These are phyloP conservation scores for Catagonus wagneri DNA, from an alignment of 2,113 vertebrate species.

Conservation along the genomic window DNA sequence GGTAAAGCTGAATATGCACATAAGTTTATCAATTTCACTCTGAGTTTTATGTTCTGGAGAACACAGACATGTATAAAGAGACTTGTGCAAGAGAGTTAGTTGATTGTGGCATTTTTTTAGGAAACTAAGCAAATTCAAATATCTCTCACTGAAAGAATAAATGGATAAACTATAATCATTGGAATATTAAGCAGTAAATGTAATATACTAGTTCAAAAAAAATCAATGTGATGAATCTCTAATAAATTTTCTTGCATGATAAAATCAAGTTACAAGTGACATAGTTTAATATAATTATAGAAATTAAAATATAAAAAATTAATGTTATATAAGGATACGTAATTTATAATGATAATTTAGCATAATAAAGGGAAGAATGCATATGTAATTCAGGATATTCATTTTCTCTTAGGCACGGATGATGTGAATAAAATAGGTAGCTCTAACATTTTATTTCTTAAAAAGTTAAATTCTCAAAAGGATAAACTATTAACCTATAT, in stretches of 20 bases:
- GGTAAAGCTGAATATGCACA: neutral
- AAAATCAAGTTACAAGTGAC: neutral
- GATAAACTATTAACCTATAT: neutral
- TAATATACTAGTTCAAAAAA: neutral
- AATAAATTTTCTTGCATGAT: neutral
- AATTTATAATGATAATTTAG: neutral
- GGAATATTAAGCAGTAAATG: neutral
- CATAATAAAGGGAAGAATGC: neutral
- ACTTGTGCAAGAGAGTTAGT: neutral
- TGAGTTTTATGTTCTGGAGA: neutral
- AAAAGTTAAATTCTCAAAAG: conserved; percentile 1
- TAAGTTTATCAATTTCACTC: neutral
- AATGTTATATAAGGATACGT: neutral
- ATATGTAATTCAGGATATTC: neutral
- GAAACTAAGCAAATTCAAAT: neutral
- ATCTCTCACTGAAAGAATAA: neutral
- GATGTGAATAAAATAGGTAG: neutral
- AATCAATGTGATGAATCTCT: neutral
- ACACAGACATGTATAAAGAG: neutral
- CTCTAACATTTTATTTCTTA: conserved; percentile 23
- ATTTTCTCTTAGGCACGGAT: neutral
- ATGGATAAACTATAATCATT: neutral
- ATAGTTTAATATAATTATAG: neutral
- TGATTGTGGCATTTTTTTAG: neutral
- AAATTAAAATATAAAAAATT: conserved; percentile 12